These are phyloP conservation scores for Eubasilissa splendida DNA, from an alignment of 2,888 invertebrate genomes.

Conservation along the genomic window DNA sequence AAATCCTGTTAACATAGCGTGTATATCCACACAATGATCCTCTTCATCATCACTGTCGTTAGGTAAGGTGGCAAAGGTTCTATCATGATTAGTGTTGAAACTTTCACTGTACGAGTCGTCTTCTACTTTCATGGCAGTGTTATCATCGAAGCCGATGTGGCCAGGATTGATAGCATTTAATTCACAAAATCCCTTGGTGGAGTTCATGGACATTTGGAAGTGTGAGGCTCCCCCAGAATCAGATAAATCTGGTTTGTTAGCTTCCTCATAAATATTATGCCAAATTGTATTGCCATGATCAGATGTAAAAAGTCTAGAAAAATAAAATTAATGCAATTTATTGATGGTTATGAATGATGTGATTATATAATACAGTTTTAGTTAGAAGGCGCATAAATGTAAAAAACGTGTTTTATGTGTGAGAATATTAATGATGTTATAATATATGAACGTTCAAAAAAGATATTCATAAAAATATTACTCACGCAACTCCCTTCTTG, in stretches of 20 bases:
- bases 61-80: constrained; percentile 39
- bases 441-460: too few relatives aligned
- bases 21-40: constrained; percentile 48
- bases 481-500: constrained; percentile 56
- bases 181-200: neutral
- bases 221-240: constrained; percentile 38
- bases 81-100: constrained; percentile 35
- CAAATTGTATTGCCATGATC: constrained; percentile 57
- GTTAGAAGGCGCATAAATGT: too few relatives aligned
- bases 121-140: neutral
- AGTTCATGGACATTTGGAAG: constrained; percentile 28
- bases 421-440: too few relatives aligned
- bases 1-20: constrained; percentile 32
- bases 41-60: constrained; percentile 43
- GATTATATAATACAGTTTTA: too few relatives aligned
- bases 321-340: neutral
- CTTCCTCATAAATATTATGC: constrained; percentile 56
- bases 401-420: too few relatives aligned
- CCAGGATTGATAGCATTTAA: too few relatives aligned
- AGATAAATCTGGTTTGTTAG: constrained; percentile 52
- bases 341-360: too few relatives aligned
- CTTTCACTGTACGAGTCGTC: constrained; percentile 25
- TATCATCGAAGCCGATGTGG: neutral
- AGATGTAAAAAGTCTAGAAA: constrained; percentile 53
- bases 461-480: neutral